Conservation (phyloP, 2,797 vertebrate species). For the Bradypodion pumilum region DNA sequence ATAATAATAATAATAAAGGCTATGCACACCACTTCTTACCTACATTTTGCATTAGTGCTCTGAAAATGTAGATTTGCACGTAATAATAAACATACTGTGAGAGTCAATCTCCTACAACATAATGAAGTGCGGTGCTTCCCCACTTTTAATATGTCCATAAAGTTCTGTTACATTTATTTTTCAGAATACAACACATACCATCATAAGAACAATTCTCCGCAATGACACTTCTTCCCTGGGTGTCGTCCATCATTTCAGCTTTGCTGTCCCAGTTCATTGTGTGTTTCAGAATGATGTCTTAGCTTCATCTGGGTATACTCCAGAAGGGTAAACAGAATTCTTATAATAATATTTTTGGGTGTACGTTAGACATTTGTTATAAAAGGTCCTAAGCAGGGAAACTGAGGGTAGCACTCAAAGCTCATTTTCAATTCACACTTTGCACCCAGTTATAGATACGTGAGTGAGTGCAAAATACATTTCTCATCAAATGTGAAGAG, state of each 20-base stretch:
- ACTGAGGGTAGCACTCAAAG: neutral
- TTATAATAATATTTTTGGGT: neutral
- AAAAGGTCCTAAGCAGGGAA: neutral
- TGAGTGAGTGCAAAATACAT: neutral
- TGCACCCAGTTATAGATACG: neutral
- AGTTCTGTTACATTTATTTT: slow-evolving; percentile 37
- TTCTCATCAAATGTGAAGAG: neutral
- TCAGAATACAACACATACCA: slow-evolving; percentile 82
- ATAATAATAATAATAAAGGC: too few relatives aligned
- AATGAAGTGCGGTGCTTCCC: too few relatives aligned
- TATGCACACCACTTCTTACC: too few relatives aligned
- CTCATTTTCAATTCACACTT: neutral
- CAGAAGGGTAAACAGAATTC: slow-evolving; percentile 77
- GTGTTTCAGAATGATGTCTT: slow-evolving; percentile 80
- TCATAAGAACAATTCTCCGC: slow-evolving; percentile 76
- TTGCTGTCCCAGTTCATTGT: slow-evolving; percentile 82
- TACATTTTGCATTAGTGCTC: neutral
- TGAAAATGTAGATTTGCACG: neutral
- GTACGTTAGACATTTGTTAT: neutral
- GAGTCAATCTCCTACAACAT: too few relatives aligned
- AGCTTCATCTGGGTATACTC: slow-evolving; percentile 79
- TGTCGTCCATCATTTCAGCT: slow-evolving; percentile 59
- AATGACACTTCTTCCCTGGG: slow-evolving; percentile 57
- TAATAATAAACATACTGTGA: neutral
- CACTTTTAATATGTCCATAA: too few relatives aligned